Evolutionary conservation across 2,888 invertebrate species (phyloP), one percentile per base, ranked within the genome.

Genomic region (Protonemura montana): DNA sequence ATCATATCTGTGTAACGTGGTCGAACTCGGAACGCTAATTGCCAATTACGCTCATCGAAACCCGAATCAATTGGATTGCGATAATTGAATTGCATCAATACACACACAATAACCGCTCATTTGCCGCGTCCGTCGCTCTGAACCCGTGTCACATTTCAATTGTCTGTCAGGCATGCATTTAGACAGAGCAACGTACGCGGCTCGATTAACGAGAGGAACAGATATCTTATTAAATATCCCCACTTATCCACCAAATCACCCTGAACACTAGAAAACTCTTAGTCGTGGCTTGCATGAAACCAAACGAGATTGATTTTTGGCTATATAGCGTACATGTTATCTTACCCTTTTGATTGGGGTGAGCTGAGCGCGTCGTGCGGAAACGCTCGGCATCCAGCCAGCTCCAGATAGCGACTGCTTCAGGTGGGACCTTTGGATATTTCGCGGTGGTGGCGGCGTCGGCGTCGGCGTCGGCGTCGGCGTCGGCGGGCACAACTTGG

Each of bases 261-360:
- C 59, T 21, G 1, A 1, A 59, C 59, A 59, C 59, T 21, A 59
- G 3, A 59, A 3, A 21, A 59, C 3, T 10, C 35, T 16, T 7
- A 59, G 21, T 59, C 13, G 16, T 21, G 21, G 59, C 59, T 21
- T 13, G 16, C 21, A 59, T 21, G 59, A 13, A 59, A 59, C 59
- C 6, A 13, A 59, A 59, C 59, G 21, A 59, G 59, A 59, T 59
- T 59, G 59, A 59, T 59, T 59, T 59, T 59, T 21, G 59, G 1
- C 59, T 59, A 59, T 59, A 59, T 59, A 59, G 59, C 59, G 59
- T 59, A 59, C 59, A 59, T 59, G 59, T 59, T 59, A 16, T 21
- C 59, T 59, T 59, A 59, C 59, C 59, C 59, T 59, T 59, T 59
- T 59, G 59, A 59, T 59, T 59, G 59, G 59, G 59, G 59, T 59